Conservation (phyloP, 2,888 invertebrate species). For the Chirona hameri region DNA sequence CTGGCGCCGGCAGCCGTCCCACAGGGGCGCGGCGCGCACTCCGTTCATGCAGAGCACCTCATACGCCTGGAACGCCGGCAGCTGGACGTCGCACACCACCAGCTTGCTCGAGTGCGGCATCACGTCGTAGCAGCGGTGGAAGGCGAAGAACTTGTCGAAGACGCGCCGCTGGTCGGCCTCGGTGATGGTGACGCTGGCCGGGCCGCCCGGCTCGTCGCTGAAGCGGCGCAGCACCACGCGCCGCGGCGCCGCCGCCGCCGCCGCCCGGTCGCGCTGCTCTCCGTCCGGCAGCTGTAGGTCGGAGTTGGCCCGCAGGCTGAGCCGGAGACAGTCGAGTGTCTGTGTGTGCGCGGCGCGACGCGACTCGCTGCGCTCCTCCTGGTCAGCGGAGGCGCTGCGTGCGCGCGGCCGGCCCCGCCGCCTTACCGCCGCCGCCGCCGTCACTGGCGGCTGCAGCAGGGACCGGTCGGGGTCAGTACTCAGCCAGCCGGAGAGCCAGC, state of each 20-base stretch:
- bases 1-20: background rate
- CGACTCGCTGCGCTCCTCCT: background rate
- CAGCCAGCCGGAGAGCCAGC: background rate
- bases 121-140: constrained; percentile 24
- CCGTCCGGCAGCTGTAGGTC: background rate
- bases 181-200: background rate
- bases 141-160: constrained; percentile 12
- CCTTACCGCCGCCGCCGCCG: background rate
- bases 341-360: background rate
- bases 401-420: background rate
- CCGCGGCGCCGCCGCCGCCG: background rate
- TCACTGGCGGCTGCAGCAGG: background rate
- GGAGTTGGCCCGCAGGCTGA: background rate
- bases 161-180: constrained; percentile 13
- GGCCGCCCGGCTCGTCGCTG: background rate
- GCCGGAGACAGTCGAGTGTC: background rate
- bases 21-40: background rate
- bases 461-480: background rate
- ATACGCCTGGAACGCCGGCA: background rate
- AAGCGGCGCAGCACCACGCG: background rate
- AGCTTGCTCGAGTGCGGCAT: constrained; percentile 22
- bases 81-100: background rate
- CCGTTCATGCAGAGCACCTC: background rate
- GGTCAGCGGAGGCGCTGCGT: background rate
- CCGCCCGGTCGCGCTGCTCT: background rate